phyloP scores from a whole-genome alignment of 2,888 invertebrate species.

The Chaitophorus viminalis region DNA sequence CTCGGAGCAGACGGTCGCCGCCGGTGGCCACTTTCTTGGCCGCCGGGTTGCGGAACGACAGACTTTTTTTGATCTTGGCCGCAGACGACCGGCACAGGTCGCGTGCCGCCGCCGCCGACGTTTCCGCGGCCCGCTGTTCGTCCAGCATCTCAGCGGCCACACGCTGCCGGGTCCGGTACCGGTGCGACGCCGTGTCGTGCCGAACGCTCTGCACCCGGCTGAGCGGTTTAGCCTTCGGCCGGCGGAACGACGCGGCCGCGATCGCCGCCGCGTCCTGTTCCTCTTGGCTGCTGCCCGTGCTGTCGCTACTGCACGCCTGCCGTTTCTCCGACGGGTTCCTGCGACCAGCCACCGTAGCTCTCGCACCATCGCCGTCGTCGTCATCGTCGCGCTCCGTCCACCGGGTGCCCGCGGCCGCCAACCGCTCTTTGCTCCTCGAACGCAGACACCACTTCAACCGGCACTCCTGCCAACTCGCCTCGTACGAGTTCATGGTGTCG shows the following conservation, averaged over 20 bases:
- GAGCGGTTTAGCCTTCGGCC: constrained; percentile 39
- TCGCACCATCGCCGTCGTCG: constrained; percentile 22
- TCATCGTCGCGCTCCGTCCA: not conserved
- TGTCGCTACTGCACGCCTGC: constrained; percentile 51
- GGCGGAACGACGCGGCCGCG: constrained; percentile 15
- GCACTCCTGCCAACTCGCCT: constrained; percentile 82
- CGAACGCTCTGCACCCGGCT: constrained; percentile 55
- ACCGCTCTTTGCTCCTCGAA: constrained; percentile 55
- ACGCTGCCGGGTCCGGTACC: constrained; percentile 57
- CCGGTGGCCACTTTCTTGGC: constrained; percentile 54
- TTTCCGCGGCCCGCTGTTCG: constrained; percentile 41
- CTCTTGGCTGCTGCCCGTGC: constrained; percentile 54
- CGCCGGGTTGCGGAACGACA: constrained; percentile 56
- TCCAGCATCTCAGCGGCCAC: constrained; percentile 60
- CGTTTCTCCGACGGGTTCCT: constrained; percentile 53
- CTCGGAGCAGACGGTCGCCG: constrained; percentile 38
- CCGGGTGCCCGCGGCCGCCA: constrained; percentile 15
- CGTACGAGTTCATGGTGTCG: constrained; percentile 70
- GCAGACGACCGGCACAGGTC: constrained; percentile 43
- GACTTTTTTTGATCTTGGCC: constrained; percentile 53
- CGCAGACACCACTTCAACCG: constrained; percentile 63
- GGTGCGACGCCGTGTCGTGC: constrained; percentile 39
- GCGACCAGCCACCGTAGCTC: constrained; percentile 62
- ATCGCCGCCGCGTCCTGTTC: constrained; percentile 42
- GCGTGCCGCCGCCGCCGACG: constrained; percentile 26